Percentiles rank a stretch among this genome's conserved stretches.
phyloP scores from a whole-genome alignment of 2,888 invertebrate species.

The Brachypterus glaber region DNA sequence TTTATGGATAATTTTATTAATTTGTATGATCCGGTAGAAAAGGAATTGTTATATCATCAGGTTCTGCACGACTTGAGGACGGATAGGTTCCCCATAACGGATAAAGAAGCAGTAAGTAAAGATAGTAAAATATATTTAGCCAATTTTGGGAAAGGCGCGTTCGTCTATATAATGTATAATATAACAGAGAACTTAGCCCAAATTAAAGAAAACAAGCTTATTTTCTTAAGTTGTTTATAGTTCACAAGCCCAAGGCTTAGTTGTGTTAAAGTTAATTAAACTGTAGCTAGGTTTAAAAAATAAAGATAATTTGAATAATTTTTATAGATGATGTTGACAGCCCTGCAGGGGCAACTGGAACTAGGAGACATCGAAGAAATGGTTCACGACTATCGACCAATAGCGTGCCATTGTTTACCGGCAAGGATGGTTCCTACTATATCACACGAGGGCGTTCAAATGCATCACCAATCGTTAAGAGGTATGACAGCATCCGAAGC shows the following conservation, averaged over 20 bases:
- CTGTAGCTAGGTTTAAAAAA: too few relatives aligned
- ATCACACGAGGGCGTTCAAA: conserved; percentile 74
- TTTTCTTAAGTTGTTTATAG: too few relatives aligned
- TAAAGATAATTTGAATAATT: conserved; percentile 3
- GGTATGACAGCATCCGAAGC: conserved; percentile 81
- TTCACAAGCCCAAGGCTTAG: too few relatives aligned
- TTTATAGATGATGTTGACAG: conserved; percentile 80
- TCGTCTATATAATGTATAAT: too few relatives aligned
- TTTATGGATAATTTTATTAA: conserved; percentile 73
- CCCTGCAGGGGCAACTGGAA: conserved; percentile 87
- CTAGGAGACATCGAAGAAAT: conserved; percentile 70
- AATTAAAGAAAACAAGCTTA: too few relatives aligned
- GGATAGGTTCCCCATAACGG: conserved; percentile 85
- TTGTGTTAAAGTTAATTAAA: too few relatives aligned
- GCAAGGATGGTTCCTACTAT: conserved; percentile 68
- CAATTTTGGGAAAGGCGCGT: too few relatives aligned
- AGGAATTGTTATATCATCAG: conserved; percentile 89
- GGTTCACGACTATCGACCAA: conserved; percentile 53
- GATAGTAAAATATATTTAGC: conserved; percentile 8
- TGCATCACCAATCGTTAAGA: conserved; percentile 82
- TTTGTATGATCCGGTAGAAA: conserved; percentile 77
- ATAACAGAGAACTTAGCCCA: too few relatives aligned
- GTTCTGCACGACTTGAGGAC: conserved; percentile 82
- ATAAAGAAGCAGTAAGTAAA: conserved; percentile 80
- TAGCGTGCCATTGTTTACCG: conserved; percentile 74